These are phyloP conservation scores for Centruroides vittatus DNA, from an alignment of 1,140 invertebrate genomes.

Conservation along the genomic window DNA sequence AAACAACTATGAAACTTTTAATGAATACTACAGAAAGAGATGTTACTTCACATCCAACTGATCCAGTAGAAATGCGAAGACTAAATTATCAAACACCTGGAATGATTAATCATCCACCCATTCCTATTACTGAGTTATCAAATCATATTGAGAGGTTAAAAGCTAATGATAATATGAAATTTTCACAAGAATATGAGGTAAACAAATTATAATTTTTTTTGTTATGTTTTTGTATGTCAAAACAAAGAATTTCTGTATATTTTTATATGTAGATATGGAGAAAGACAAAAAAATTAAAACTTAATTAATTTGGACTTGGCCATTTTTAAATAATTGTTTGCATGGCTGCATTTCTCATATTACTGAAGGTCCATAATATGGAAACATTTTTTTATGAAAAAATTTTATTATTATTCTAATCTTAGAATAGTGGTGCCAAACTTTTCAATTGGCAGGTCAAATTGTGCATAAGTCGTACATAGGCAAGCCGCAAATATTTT, in stretches of 20 bases:
- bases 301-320: no score
- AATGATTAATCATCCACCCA: slow-evolving; percentile 93
- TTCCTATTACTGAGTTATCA: slow-evolving; percentile 79
- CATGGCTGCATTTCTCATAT: no score
- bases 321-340: no score
- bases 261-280: no score
- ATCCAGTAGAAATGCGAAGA: slow-evolving; percentile 90
- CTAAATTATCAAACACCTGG: slow-evolving; percentile 94
- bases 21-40: slow-evolving; percentile 16
- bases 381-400: no score
- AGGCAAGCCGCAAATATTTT: no score
- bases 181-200: slow-evolving; percentile 81
- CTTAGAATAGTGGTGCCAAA: no score
- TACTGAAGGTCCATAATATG: no score
- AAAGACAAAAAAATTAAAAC: no score
- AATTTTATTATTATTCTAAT: no score
- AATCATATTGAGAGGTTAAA: slow-evolving; percentile 94
- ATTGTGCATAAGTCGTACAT: no score
- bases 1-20: slow-evolving; percentile 39
- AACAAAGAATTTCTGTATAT: background rate
- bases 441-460: no score
- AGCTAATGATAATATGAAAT: slow-evolving; percentile 92
- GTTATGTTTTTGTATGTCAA: background rate
- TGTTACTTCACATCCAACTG: slow-evolving; percentile 43
- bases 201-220: background rate